Conservation (phyloP, 2,888 invertebrate genomes). For the Anticlea derivata region DNA sequence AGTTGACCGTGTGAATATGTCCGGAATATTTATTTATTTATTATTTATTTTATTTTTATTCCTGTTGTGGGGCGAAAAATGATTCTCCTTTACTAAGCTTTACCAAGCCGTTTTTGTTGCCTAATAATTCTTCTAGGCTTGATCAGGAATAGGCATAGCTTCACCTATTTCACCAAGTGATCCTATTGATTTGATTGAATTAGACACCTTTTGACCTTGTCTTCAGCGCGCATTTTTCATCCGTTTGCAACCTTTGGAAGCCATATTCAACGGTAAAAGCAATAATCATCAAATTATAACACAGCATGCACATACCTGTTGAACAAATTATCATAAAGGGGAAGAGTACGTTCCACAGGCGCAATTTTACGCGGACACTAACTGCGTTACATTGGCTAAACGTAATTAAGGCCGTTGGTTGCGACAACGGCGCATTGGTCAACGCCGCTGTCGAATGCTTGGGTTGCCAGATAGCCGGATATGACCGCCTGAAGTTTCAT, state of each 20-base stretch:
- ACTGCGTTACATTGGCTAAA: constrained; percentile 39
- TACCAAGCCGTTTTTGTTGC: too few species aligned
- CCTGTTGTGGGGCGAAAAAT: too few species aligned
- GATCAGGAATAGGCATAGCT: too few species aligned
- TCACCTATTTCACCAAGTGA: too few species aligned
- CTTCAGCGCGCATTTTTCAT: background rate
- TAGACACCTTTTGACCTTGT: too few species aligned
- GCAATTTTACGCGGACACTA: constrained; percentile 35
- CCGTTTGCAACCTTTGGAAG: constrained; percentile 3
- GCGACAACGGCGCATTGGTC: too few species aligned
- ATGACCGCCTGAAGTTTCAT: constrained; percentile 1
- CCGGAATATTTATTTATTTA: too few species aligned
- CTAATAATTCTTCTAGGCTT: too few species aligned
- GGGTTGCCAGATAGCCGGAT: background rate
- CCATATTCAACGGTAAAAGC: constrained; percentile 19
- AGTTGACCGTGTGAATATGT: too few species aligned
- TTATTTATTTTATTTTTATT: too few species aligned
- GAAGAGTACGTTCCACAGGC: constrained; percentile 48
- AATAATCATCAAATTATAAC: constrained; percentile 36
- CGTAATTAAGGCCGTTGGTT: constrained; percentile 59
- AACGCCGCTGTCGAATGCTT: constrained; percentile 49
- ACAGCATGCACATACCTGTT: constrained; percentile 54
- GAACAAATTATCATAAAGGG: constrained; percentile 69
- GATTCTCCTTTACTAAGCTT: too few species aligned
- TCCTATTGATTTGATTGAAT: too few species aligned